These are phyloP conservation scores for Onychostruthus taczanowskii DNA, from an alignment of 2,113 vertebrate species.

Conservation along the genomic window DNA sequence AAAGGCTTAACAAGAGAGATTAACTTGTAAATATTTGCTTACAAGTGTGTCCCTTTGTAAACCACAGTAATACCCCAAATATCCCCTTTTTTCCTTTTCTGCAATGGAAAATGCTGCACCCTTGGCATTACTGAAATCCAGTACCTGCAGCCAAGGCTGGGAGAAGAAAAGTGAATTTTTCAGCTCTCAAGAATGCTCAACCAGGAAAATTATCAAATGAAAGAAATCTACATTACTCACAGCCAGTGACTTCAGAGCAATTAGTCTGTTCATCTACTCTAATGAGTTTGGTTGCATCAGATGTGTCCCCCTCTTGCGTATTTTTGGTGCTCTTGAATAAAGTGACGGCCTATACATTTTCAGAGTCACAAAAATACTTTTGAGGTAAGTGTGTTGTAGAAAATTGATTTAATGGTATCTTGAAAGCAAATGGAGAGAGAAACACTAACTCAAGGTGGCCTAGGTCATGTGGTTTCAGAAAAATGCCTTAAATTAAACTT, in stretches of 20 bases:
- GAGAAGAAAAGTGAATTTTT: not conserved
- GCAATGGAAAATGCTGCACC: not conserved
- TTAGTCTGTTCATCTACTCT: not conserved
- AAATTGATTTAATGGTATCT: not conserved
- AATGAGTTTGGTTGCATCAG: not conserved
- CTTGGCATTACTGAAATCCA: not conserved
- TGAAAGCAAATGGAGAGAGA: not conserved
- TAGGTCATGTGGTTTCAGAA: not conserved
- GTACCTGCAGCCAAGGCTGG: not conserved
- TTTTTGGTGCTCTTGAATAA: not conserved
- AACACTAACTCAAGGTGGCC: not conserved
- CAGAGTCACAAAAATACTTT: not conserved
- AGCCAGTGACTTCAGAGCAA: not conserved
- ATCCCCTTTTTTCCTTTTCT: not conserved
- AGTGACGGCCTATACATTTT: not conserved
- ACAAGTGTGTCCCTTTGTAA: not conserved
- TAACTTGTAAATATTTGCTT: constrained; percentile 27
- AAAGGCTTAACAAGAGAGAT: not conserved
- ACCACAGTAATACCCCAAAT: not conserved
- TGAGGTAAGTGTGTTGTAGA: not conserved
- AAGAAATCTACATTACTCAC: not conserved
- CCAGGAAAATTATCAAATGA: not conserved
- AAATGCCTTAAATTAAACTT: not conserved
- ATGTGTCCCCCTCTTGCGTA: not conserved
- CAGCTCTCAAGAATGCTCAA: not conserved